Conservation (phyloP, 2,113 vertebrate genomes). For the Otis tarda region DNA sequence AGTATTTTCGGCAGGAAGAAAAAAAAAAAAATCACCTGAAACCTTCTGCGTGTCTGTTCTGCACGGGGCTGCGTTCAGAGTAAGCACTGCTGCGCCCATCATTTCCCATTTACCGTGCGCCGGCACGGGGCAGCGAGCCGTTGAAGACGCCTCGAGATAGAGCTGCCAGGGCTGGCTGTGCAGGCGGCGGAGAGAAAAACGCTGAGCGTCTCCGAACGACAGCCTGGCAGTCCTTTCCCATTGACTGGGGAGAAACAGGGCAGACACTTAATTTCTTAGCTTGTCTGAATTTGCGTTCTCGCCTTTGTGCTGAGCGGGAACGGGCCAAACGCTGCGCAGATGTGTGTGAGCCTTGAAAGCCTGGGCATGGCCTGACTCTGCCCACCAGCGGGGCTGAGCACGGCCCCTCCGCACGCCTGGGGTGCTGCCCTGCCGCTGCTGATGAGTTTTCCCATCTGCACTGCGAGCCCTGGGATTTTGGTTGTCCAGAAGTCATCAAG, state of each 20-base stretch:
- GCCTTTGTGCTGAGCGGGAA: neutral
- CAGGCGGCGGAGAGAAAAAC: neutral
- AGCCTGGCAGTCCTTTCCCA: slow-evolving; percentile 10
- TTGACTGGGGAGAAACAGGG: neutral
- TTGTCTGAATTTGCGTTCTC: slow-evolving; percentile 1
- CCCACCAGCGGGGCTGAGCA: neutral
- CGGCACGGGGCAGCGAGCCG: neutral
- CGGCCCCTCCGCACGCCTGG: neutral
- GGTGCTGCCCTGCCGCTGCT: neutral
- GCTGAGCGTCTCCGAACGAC: neutral
- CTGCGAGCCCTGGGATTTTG: neutral
- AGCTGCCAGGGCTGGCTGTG: slow-evolving; percentile 1
- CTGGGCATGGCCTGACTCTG: neutral
- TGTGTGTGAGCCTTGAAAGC: neutral
- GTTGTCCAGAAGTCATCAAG: neutral
- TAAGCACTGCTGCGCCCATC: neutral
- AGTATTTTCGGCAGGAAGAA: neutral
- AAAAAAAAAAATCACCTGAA: neutral
- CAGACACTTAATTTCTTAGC: slow-evolving; percentile 18
- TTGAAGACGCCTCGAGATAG: neutral
- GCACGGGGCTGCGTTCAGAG: neutral
- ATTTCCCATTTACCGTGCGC: neutral
- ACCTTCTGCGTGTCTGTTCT: neutral
- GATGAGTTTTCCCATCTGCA: neutral
- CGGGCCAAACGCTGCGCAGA: neutral